phyloP scores from a whole-genome alignment of 2,113 vertebrate genomes.

The Oxyruncus cristatus region DNA sequence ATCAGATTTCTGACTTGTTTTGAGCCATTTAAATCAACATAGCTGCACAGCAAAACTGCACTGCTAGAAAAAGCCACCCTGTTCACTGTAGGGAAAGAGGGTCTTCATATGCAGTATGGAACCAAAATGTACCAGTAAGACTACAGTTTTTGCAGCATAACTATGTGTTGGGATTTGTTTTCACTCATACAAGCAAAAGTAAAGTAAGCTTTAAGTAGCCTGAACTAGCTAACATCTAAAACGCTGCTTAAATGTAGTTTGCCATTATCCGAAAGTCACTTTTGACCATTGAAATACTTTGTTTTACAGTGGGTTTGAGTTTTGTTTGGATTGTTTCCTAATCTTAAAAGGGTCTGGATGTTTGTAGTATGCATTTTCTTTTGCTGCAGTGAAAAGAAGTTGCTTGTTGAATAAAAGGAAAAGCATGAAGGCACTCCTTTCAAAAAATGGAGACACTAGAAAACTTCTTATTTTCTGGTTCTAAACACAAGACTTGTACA shows the following conservation, averaged over 20 bases:
- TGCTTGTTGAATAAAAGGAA: constrained; percentile 53
- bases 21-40: not conserved
- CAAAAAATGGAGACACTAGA: constrained; percentile 44
- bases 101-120: not conserved
- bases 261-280: constrained; percentile 21
- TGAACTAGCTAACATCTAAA: not conserved
- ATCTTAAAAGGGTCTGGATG: constrained; percentile 27
- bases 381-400: constrained; percentile 57
- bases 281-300: constrained; percentile 26
- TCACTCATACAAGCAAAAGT: not conserved
- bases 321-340: constrained; percentile 68
- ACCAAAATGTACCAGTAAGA: not conserved
- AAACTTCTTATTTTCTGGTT: constrained; percentile 22
- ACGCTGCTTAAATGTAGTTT: not conserved
- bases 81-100: not conserved
- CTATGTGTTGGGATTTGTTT: not conserved
- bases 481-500: constrained; percentile 22
- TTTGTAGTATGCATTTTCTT: constrained; percentile 44
- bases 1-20: not conserved
- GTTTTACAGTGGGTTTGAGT: constrained; percentile 65
- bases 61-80: not conserved
- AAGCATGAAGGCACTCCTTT: constrained; percentile 67
- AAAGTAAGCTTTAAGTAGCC: not conserved
- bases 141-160: not conserved
- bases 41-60: not conserved